Evolutionary conservation across 2,113 vertebrate genomes (phyloP).

Genomic region (Xerus inauris): DNA sequence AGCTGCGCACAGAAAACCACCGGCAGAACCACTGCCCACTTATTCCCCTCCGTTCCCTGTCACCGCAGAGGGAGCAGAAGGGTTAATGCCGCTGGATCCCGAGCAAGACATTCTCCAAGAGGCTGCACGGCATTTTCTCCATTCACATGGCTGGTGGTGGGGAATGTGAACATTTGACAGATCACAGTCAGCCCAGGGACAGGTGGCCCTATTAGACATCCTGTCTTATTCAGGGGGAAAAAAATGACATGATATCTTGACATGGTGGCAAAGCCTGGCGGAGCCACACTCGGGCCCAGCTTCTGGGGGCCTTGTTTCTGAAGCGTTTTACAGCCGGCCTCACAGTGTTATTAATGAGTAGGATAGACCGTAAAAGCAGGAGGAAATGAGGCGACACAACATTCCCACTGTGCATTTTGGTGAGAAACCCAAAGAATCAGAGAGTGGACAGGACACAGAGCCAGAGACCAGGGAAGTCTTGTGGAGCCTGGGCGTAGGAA

Average conservation of each 20-base stretch:
- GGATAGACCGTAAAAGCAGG: conserved; percentile 48
- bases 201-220: not conserved
- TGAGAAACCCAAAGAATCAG: not conserved
- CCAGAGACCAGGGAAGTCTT: not conserved
- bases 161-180: too few relatives aligned
- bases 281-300: not conserved
- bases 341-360: conserved; percentile 50
- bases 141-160: fast-evolving
- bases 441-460: not conserved
- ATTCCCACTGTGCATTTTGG: not conserved
- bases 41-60: not conserved
- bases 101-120: not conserved
- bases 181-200: fast-evolving
- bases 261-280: not conserved
- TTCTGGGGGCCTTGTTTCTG: not conserved
- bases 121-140: not conserved
- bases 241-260: not conserved
- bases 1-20: too few relatives aligned
- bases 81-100: not conserved
- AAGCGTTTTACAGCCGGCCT: conserved; percentile 34
- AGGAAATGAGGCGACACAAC: conserved; percentile 29
- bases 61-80: not conserved
- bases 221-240: not conserved
- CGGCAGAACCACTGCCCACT: too few relatives aligned
- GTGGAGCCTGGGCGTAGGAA: not conserved